phyloP scores from a whole-genome alignment of 2,888 invertebrate species.

The Acrobasis repandana region DNA sequence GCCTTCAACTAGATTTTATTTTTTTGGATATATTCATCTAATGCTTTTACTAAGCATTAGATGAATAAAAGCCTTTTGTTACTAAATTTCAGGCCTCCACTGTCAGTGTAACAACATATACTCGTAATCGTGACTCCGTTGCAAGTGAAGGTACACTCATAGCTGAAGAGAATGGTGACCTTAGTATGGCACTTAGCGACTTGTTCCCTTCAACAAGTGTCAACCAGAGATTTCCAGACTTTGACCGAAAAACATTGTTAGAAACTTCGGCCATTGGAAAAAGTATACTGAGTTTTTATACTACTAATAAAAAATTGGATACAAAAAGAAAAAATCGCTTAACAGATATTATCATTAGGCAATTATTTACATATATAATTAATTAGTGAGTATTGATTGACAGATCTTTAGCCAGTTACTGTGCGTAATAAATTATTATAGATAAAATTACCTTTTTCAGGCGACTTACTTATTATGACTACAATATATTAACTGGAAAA shows the following conservation, averaged over 20 bases:
- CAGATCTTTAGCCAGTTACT: no score
- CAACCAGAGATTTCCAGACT: no score
- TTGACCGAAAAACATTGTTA: background rate
- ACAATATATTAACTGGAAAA: constrained; percentile 2
- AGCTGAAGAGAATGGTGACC: background rate
- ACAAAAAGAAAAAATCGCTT: constrained; percentile 10
- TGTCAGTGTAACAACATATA: no score
- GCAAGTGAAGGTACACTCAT: no score
- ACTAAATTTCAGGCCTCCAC: no score
- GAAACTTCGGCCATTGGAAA: background rate
- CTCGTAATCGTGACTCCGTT: no score
- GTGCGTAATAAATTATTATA: no score
- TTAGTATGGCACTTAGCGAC: background rate
- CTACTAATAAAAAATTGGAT: background rate
- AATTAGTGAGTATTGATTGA: constrained; percentile 7
- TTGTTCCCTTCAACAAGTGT: background rate
- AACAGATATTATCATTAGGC: constrained; percentile 14
- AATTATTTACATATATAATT: constrained; percentile 2
- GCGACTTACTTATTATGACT: constrained; percentile 6
- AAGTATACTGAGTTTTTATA: background rate
- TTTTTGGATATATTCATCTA: background rate
- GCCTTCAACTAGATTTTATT: no score
- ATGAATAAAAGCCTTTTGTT: no score
- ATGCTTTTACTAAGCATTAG: no score
- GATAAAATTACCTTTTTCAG: background rate